Conservation (phyloP, 2,113 vertebrate species). For the Perccottus glenii region DNA sequence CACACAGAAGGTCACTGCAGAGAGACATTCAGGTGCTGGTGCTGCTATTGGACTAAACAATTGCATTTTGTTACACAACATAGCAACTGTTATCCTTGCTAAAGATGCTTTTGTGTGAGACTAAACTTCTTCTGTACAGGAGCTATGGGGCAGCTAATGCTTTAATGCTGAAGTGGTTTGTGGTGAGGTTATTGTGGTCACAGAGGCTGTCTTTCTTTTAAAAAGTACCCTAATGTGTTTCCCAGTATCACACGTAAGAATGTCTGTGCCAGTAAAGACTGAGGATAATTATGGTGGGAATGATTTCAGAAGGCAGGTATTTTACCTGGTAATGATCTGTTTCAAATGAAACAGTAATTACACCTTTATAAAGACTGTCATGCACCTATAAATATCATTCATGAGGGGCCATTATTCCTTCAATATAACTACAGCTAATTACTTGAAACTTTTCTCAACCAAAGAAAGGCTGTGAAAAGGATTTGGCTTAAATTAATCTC, state of each 20-base stretch:
- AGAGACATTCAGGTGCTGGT: conserved; percentile 39
- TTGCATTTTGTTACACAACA: no score
- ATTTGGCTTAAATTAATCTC: background rate
- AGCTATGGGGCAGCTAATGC: conserved; percentile 28
- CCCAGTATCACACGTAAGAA: conserved; percentile 17
- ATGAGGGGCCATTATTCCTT: conserved; percentile 3
- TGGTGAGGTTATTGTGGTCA: conserved; percentile 68
- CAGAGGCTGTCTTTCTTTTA: conserved; percentile 28
- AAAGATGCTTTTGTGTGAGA: conserved; percentile 8
- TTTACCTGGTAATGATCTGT: conserved; percentile 30
- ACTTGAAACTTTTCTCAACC: background rate
- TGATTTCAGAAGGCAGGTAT: conserved; percentile 25
- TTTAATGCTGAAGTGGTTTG: conserved; percentile 61
- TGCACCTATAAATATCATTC: conserved; percentile 9
- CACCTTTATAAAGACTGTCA: conserved; percentile 8
- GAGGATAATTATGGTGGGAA: conserved; percentile 29
- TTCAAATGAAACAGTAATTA: conserved; percentile 21
- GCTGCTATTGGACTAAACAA: conserved; percentile 31
- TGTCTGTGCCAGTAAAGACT: conserved; percentile 25
- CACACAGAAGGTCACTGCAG: no score
- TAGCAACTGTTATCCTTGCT: conserved; percentile 8
- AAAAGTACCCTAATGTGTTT: conserved; percentile 32
- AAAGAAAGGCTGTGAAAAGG: background rate
- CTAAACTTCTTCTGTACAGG: conserved; percentile 23
- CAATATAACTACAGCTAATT: background rate